Percentiles rank a stretch among this genome's conserved stretches.
phyloP scores from a whole-genome alignment of 2,888 invertebrate genomes.

The Polyommatus icarus region DNA sequence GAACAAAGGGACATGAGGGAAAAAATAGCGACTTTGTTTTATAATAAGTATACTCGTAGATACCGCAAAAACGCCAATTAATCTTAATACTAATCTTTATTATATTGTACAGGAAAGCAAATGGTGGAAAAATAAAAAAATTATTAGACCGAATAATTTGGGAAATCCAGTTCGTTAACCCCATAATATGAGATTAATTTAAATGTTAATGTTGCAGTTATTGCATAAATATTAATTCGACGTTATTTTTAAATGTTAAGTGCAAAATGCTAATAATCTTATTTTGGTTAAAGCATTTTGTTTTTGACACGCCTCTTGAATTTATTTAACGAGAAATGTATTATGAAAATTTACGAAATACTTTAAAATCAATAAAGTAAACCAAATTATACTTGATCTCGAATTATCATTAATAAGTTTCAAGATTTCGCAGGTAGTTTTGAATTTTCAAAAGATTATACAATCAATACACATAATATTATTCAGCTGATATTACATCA shows the following conservation, averaged over 20 bases:
- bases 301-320: neutral
- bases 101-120: neutral
- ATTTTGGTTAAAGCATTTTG: neutral
- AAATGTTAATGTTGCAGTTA: conserved; percentile 12
- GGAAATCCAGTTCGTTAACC: conserved; percentile 16
- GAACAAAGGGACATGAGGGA: no score
- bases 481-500: no score
- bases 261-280: neutral
- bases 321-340: neutral
- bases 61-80: neutral
- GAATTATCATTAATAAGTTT: no score
- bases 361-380: no score
- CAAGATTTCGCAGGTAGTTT: no score
- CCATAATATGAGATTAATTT: neutral
- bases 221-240: neutral
- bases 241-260: neutral
- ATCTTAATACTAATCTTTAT: conserved; percentile 6
- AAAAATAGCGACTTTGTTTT: no score
- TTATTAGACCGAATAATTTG: conserved; percentile 1
- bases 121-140: conserved; percentile 3
- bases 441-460: no score
- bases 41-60: no score
- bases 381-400: no score
- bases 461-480: no score
- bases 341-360: no score